Percentiles rank a stretch among this genome's conserved stretches.
Conservation (phyloP, 2,797 vertebrate genomes). For the Alca torda region DNA sequence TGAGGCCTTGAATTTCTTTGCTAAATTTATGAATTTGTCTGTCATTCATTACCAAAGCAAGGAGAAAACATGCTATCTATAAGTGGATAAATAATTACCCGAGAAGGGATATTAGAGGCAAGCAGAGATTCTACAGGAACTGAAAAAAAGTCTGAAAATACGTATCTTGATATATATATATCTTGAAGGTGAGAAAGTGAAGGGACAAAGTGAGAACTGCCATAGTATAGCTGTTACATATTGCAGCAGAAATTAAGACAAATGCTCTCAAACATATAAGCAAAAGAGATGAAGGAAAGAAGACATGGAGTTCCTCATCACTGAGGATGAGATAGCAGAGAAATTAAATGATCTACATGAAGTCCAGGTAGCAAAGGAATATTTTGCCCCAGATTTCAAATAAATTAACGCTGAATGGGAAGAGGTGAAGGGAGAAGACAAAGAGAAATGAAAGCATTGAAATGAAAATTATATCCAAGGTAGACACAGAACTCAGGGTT, state of each 20-base stretch:
- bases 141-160: background rate
- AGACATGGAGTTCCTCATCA: background rate
- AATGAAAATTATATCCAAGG: background rate
- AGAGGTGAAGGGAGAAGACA: background rate
- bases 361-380: background rate
- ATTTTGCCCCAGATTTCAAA: background rate
- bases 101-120: background rate
- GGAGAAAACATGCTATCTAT: background rate
- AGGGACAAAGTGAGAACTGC: background rate
- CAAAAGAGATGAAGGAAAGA: background rate
- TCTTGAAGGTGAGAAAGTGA: background rate
- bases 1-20: background rate
- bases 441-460: background rate
- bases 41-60: background rate
- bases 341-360: background rate
- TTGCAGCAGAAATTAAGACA: background rate
- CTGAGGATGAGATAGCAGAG: background rate
- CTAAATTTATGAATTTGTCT: background rate
- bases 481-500: background rate
- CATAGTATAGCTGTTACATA: background rate
- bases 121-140: background rate
- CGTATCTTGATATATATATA: background rate
- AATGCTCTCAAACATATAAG: background rate
- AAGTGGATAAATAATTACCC: background rate
- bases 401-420: background rate